Evolutionary conservation across 2,797 vertebrate species (phyloP).

Genomic region (Arvicola amphibius): DNA sequence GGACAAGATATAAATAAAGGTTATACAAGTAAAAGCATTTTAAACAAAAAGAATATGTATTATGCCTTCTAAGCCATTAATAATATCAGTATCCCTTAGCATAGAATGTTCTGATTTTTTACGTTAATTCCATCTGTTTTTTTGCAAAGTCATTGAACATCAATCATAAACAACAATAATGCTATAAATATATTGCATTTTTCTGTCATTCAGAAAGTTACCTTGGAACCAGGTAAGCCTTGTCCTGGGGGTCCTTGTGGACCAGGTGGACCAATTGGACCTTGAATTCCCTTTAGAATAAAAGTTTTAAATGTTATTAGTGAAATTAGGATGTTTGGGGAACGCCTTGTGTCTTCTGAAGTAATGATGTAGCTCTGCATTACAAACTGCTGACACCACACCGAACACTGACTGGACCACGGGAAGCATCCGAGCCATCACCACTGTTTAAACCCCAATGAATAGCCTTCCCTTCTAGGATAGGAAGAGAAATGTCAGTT

Average conservation of each 20-base stretch:
- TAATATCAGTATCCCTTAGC: not conserved
- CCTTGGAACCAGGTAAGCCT: conserved; percentile 90
- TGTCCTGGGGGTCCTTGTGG: conserved; percentile 89
- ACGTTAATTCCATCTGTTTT: conserved; percentile 2
- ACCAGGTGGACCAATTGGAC: conserved; percentile 88
- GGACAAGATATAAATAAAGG: not conserved
- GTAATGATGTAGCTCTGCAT: not conserved
- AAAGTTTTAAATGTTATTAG: conserved; percentile 44
- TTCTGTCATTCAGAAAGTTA: conserved; percentile 77
- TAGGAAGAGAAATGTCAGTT: not conserved
- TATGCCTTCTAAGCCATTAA: not conserved
- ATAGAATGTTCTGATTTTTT: conserved; percentile 31
- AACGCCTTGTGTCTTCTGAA: conserved; percentile 1
- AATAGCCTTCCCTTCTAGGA: not conserved
- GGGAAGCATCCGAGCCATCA: not conserved
- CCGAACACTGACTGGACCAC: not conserved
- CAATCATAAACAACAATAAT: not conserved
- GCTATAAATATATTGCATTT: not conserved
- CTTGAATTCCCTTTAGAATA: conserved; percentile 89
- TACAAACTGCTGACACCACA: not conserved
- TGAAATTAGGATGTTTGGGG: conserved; percentile 24
- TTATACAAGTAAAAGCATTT: not conserved
- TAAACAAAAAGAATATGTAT: not conserved
- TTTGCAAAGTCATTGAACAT: not conserved
- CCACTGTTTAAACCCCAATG: not conserved